These are phyloP conservation scores for Accipiter cooperii DNA, from an alignment of 2,113 vertebrate species.

Conservation along the genomic window DNA sequence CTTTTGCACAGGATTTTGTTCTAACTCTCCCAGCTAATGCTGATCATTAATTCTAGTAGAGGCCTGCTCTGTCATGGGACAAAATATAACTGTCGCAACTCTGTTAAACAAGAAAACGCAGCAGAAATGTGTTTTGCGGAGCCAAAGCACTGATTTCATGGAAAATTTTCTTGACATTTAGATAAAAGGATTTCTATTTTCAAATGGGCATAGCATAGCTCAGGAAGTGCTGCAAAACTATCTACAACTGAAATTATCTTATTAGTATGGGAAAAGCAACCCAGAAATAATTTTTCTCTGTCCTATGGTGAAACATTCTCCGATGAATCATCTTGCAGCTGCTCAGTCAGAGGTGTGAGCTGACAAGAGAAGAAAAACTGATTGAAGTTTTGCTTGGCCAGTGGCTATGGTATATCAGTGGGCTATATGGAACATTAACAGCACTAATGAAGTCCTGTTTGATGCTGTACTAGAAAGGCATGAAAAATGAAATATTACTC, in stretches of 20 bases:
- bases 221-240: not conserved
- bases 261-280: slow-evolving; percentile 25
- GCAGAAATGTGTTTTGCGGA: not conserved
- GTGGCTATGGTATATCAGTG: slow-evolving; percentile 1
- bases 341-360: slow-evolving; percentile 47
- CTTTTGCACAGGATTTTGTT: not conserved
- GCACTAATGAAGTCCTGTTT: slow-evolving; percentile 21
- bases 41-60: not conserved
- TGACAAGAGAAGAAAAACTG: slow-evolving; percentile 42
- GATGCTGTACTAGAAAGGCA: slow-evolving; percentile 1
- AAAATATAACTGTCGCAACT: not conserved
- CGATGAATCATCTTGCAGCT: slow-evolving; percentile 37
- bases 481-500: not conserved
- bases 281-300: slow-evolving; percentile 19
- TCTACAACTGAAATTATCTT: slow-evolving; percentile 40
- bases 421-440: not conserved
- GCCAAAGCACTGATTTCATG: not conserved
- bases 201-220: not conserved
- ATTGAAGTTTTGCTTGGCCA: slow-evolving; percentile 48
- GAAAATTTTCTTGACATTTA: slow-evolving; percentile 36
- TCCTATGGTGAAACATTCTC: slow-evolving; percentile 2
- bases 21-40: not conserved
- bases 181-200: slow-evolving; percentile 47
- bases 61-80: not conserved
- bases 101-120: not conserved